Base-by-base conservation (phyloP, 2,888 invertebrate genomes). In the Euzophera pinguis region DNA sequence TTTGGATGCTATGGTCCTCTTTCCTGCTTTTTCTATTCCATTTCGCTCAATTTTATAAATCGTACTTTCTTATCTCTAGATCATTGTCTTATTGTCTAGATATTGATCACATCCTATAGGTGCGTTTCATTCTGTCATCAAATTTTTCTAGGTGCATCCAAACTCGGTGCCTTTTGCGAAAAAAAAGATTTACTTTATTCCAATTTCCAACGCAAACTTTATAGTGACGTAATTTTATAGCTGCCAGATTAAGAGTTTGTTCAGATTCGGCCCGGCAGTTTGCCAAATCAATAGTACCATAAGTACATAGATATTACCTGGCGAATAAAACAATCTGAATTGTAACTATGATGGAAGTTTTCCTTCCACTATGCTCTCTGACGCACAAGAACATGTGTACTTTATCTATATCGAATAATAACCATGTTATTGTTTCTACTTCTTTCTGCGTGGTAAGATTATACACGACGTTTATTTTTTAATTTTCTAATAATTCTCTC, bases 231-330 rank as follows among this genome's bases (percentile, higher is more conserved):
- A 7, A 7, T 7, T 32, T 16, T 4, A 14, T 39, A 12, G 29
- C 14, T 32, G 45, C 45, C 14, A 45, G 32, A 34, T 42, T n/a
- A 29, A 50, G 16, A 42, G 27, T 27, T 52, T 56, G 17, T 47
- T 52, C 38, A 47, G 17, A 14, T 47, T 52, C 38, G 43, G 14
- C 35, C 50, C 42, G 61, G 61, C 61, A 57, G 9, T 22, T 34
- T 56, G 61, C 59, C 61, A 62, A 57, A 49, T 47, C 29, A 47
- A 13, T 47, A 34, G 22, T 49, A 49, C 50, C 32, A 55, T 32
- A 32, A 6, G 9, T 32, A 32, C 5, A 5, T 55, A 56, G n/a
- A n/a, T n/a, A n/a, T n/a, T n/a, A n/a, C n/a, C 17, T 37, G 37
- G 47, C 22, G 52, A 58, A 54, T 47, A 55, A 35, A 52, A 52